phyloP scores from a whole-genome alignment of 2,888 invertebrate genomes.

The Acrocyrtus sp. region DNA sequence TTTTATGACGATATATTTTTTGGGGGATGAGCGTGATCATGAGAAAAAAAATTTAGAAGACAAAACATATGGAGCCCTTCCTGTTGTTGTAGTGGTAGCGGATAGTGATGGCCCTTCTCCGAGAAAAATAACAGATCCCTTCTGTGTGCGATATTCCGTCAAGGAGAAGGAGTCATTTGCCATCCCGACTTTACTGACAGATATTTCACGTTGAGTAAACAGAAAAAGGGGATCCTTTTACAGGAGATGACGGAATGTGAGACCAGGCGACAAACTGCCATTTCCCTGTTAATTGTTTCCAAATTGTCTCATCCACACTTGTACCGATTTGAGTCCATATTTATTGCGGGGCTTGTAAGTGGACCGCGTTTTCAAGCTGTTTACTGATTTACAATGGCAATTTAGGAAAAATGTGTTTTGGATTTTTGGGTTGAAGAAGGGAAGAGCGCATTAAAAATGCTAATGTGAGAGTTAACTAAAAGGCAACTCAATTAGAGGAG shows the following conservation, averaged over 20 bases:
- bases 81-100: too few relatives aligned
- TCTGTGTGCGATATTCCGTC: not conserved
- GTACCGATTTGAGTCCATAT: not conserved
- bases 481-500: not conserved
- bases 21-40: not conserved
- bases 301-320: constrained; percentile 3
- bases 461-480: not conserved
- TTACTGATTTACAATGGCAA: too few relatives aligned
- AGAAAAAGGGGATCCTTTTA: not conserved
- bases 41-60: not conserved
- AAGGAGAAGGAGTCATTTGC: too few relatives aligned
- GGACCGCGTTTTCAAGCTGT: too few relatives aligned
- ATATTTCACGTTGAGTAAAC: not conserved
- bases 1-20: not conserved
- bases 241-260: not conserved
- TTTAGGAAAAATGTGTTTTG: not conserved
- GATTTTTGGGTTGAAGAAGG: too few relatives aligned
- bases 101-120: too few relatives aligned
- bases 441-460: not conserved
- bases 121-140: not conserved
- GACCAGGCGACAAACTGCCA: not conserved
- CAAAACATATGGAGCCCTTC: not conserved
- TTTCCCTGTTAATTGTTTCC: not conserved
- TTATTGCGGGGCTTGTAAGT: not conserved
- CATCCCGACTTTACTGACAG: not conserved